Conservation (phyloP, 2,113 vertebrate species). For the Fregetta grallaria region DNA sequence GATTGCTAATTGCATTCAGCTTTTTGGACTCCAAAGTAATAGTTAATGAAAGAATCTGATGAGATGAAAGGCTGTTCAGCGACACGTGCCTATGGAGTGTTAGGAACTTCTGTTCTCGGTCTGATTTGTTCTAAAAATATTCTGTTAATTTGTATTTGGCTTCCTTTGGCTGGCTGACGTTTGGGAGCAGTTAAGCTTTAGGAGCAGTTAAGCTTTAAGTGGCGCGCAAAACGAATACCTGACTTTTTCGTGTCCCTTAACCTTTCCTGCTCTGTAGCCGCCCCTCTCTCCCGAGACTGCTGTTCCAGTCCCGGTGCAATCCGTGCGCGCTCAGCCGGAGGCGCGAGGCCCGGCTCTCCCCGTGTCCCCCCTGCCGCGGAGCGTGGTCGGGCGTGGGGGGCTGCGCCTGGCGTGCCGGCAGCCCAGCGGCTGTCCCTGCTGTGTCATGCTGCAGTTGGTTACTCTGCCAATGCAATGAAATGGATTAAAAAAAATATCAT, state of each 20-base stretch:
- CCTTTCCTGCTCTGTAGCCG: not conserved
- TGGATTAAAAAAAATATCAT: not conserved
- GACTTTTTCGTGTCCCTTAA: not conserved
- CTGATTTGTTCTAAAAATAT: not conserved
- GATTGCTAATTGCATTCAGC: not conserved
- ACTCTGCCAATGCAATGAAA: constrained; percentile 35
- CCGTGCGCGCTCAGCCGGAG: accelerated
- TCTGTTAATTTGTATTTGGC: not conserved
- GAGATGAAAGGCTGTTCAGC: not conserved
- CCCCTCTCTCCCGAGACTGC: not conserved
- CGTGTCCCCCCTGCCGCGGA: accelerated
- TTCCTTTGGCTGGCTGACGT: not conserved
- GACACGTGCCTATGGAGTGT: not conserved
- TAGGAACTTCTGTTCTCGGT: not conserved
- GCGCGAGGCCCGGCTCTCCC: not conserved
- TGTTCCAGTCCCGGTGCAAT: accelerated
- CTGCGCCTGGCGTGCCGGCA: not conserved
- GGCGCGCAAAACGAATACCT: not conserved
- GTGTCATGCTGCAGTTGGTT: constrained; percentile 52
- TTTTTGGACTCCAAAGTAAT: not conserved
- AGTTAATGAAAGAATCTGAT: not conserved
- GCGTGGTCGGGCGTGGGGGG: no score
- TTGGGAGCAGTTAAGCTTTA: not conserved
- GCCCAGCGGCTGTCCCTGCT: constrained; percentile 11
- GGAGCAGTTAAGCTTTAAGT: not conserved